phyloP scores from a whole-genome alignment of 2,888 invertebrate species.

The Rhimphoctona megacephalus region DNA sequence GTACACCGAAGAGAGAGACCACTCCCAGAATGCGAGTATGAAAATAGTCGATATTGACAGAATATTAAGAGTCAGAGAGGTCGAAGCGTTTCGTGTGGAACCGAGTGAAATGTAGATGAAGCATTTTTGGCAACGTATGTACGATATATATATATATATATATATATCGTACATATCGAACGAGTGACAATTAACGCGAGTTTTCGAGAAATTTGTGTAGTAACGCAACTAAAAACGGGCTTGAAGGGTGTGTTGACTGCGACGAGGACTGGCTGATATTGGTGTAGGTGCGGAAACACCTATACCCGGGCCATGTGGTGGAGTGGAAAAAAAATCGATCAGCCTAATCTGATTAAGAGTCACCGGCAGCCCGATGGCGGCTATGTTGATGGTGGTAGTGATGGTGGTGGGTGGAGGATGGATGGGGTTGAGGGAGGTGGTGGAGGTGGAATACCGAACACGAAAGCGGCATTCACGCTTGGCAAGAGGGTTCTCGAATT shows the following conservation, averaged over 20 bases:
- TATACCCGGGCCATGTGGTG: not conserved
- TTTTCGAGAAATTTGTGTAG: constrained; percentile 16
- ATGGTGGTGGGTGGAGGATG: constrained; percentile 20
- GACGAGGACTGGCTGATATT: not conserved
- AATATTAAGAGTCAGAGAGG: constrained; percentile 3
- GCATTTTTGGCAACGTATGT: not conserved
- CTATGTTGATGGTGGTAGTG: constrained; percentile 18
- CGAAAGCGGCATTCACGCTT: constrained; percentile 60
- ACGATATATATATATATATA: not conserved
- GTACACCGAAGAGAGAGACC: not conserved
- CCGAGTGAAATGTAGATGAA: not conserved
- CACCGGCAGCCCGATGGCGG: constrained; percentile 55
- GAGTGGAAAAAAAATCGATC: constrained; percentile 74
- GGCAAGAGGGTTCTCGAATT: constrained; percentile 67
- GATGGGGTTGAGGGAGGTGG: not conserved
- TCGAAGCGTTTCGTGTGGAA: not conserved
- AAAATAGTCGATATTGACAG: constrained; percentile 3
- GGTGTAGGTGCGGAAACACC: constrained; percentile 15
- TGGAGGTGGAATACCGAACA: constrained; percentile 34
- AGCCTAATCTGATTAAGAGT: constrained; percentile 78
- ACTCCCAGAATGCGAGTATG: not conserved
- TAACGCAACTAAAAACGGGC: not conserved
- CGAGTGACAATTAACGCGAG: constrained; percentile 22
- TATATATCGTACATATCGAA: not conserved
- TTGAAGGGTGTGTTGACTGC: not conserved